Base-by-base conservation (phyloP, 2,888 invertebrate genomes). In the Creontiades dilutus region DNA sequence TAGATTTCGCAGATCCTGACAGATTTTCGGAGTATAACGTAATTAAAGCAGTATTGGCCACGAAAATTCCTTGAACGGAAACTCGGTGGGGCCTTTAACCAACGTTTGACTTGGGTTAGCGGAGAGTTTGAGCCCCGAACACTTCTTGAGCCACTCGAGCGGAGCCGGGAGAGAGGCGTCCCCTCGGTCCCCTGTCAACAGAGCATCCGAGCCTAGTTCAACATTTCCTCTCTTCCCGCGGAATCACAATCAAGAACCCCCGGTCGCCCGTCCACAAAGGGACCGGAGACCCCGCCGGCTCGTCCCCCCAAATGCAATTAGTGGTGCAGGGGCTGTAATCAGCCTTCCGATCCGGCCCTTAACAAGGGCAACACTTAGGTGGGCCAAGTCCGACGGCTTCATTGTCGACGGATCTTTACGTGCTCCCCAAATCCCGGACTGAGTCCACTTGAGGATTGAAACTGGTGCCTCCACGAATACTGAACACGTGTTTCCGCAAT, bases 141-240 rank as follows among this genome's bases (percentile, higher is more conserved):
- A 68, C 23, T 68, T 68, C 68, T 68, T 68, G 68, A 23, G 68
- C 68, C 68, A 19, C 68, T 68, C 68, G 68, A n/a, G 57, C 57
- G 57, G 5, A 57, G n/a, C 14, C 16, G n/a, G 0, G n/a, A 16
- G 16, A 16, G 57, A 16, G 37, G 37, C n/a, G n/a, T n/a, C n/a
- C 37, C 37, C 57, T 12, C 13, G 19, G 61, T 19, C 61, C 19
- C 61, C 61, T 68, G 68, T 68, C 68, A 68, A 68, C 68, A 68
- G 68, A 68, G 68, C 68, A 23, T 23, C 23, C 68, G 68, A 68
- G 68, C 61, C 68, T 68, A 68, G 68, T 68, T 68, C 68, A 68
- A 68, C 68, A 68, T 68, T 68, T 68, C 68, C 68, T 0, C 11
- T 23, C 68, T 19, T 23, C 19, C 68, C n/a, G 16, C 68, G 68